Percentiles rank a stretch among this genome's conserved stretches.
Evolutionary conservation across 1,140 invertebrate genomes (phyloP).

Genomic region (Helicoverpa armigera): DNA sequence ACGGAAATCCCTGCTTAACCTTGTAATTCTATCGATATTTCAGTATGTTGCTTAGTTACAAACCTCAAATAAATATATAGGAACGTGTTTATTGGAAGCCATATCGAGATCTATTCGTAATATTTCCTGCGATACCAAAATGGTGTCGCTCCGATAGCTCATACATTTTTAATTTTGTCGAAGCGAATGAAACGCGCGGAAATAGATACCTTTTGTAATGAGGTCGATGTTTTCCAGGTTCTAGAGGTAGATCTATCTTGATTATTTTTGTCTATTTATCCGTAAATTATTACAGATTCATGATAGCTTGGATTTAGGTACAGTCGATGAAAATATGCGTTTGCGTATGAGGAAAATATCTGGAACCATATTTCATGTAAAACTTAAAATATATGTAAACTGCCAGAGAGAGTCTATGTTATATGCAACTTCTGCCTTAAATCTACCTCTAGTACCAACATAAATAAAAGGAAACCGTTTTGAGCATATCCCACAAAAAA

Average conservation of each 20-base stretch:
- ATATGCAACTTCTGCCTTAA: not conserved
- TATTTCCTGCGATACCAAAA: not conserved
- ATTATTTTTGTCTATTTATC: not conserved
- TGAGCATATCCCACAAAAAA: not conserved
- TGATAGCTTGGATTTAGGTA: too few relatives aligned
- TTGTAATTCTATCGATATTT: too few relatives aligned
- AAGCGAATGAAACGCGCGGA: not conserved
- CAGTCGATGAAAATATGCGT: too few relatives aligned
- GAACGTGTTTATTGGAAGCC: not conserved
- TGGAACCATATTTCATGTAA: too few relatives aligned
- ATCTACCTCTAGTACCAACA: not conserved
- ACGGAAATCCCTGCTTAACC: too few relatives aligned
- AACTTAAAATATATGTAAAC: too few relatives aligned
- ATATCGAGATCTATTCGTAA: not conserved
- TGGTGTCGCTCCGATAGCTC: not conserved
- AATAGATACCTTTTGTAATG: conserved; percentile 5
- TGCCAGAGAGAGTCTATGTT: too few relatives aligned
- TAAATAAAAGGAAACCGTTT: not conserved
- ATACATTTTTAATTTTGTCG: conserved; percentile 3
- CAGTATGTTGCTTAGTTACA: too few relatives aligned
- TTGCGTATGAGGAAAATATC: too few relatives aligned
- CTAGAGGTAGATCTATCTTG: not conserved
- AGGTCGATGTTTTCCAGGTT: not conserved
- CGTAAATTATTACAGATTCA: too few relatives aligned
- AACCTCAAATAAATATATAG: not conserved